Conservation (phyloP, 2,888 invertebrate species). For the Agrochola circellaris region DNA sequence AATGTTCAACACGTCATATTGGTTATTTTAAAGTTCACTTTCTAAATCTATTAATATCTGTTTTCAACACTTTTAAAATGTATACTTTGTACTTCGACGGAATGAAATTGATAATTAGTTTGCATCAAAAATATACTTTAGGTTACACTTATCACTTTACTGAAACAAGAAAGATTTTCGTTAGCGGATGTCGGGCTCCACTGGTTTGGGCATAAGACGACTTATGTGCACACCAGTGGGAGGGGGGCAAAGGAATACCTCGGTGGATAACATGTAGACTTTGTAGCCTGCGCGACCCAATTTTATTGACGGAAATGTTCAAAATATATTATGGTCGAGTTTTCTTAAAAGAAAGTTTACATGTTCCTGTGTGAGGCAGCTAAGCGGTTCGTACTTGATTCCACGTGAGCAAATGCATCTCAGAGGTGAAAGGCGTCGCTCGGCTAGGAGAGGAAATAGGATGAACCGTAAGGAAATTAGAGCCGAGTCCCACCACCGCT, state of each 20-base stretch:
- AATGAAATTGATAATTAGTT: slow-evolving; percentile 82
- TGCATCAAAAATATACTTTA: slow-evolving; percentile 86
- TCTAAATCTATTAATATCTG: slow-evolving; percentile 68
- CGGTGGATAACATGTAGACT: slow-evolving; percentile 79
- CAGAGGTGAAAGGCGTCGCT: slow-evolving; percentile 91
- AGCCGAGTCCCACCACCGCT: slow-evolving; percentile 86
- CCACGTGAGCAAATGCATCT: slow-evolving; percentile 83
- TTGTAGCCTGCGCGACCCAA: slow-evolving; percentile 53
- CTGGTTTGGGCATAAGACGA: slow-evolving; percentile 84
- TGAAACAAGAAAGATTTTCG: slow-evolving; percentile 72
- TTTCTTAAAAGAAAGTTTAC: slow-evolving; percentile 71
- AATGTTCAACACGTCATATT: slow-evolving; percentile 78
- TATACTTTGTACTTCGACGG: slow-evolving; percentile 88
- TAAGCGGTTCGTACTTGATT: slow-evolving; percentile 88
- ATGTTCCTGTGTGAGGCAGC: slow-evolving; percentile 85
- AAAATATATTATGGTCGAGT: slow-evolving; percentile 45
- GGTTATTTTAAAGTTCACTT: slow-evolving; percentile 75
- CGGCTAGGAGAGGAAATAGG: slow-evolving; percentile 86
- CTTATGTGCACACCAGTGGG: slow-evolving; percentile 85
- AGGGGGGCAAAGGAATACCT: slow-evolving; percentile 79
- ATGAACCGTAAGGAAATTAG: slow-evolving; percentile 77
- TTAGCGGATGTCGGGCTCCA: slow-evolving; percentile 69
- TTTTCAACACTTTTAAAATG: slow-evolving; percentile 77
- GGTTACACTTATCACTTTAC: slow-evolving; percentile 85
- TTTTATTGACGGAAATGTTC: slow-evolving; percentile 44